These are phyloP conservation scores for Onychostruthus taczanowskii DNA, from an alignment of 2,113 vertebrate species.

Conservation along the genomic window DNA sequence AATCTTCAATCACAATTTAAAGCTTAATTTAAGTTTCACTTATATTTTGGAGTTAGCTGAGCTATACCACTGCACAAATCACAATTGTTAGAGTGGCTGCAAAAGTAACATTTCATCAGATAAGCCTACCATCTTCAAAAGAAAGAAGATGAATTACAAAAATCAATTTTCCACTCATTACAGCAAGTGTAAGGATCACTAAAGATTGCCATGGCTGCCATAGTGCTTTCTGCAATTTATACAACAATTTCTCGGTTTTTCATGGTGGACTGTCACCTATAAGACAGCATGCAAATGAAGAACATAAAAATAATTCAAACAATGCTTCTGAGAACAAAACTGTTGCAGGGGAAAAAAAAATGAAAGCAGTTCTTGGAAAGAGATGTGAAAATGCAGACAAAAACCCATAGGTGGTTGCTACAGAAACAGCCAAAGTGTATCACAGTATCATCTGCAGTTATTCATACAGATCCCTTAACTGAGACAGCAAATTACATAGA, in stretches of 20 bases:
- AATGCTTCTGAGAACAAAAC: not conserved
- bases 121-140: not conserved
- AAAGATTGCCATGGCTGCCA: not conserved
- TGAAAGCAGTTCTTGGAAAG: not conserved
- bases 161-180: constrained; percentile 26
- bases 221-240: not conserved
- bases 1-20: not conserved
- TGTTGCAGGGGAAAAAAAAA: not conserved
- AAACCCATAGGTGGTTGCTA: not conserved
- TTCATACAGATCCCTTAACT: not conserved
- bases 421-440: constrained; percentile 18
- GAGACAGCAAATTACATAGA: constrained; percentile 11
- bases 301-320: constrained; percentile 20
- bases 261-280: not conserved
- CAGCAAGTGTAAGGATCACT: not conserved
- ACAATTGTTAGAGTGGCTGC: not conserved
- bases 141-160: not conserved
- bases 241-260: not conserved
- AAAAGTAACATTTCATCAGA: not conserved
- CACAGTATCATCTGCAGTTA: not conserved
- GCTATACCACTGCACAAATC: not conserved
- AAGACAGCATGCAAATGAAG: not conserved
- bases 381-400: not conserved
- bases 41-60: not conserved
- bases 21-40: not conserved